Conservation (phyloP, 2,888 invertebrate genomes). For the Arctia plantaginis region DNA sequence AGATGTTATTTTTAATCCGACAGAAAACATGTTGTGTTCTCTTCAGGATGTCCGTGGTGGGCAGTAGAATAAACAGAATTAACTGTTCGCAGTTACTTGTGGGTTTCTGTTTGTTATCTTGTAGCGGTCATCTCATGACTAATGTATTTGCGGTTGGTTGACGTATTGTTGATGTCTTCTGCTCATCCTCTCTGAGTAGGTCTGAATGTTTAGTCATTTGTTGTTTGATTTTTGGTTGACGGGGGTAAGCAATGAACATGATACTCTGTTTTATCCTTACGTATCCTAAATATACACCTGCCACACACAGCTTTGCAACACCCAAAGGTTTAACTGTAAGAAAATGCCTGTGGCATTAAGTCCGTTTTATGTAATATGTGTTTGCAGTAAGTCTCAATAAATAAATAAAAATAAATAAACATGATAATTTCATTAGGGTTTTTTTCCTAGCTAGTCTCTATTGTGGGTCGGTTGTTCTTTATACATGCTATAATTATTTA, state of each 20-base stretch:
- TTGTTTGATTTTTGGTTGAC: slow-evolving; percentile 6
- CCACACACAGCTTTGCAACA: no score
- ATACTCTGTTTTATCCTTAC: no score
- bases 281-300: no score
- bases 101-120: slow-evolving; percentile 14
- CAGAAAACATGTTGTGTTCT: slow-evolving; percentile 3
- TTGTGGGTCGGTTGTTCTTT: not conserved
- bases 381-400: no score
- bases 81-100: slow-evolving; percentile 7
- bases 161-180: slow-evolving; percentile 18
- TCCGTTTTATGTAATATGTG: no score
- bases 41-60: not conserved
- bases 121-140: slow-evolving; percentile 13
- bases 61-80: slow-evolving; percentile 13
- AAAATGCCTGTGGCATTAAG: no score
- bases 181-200: slow-evolving; percentile 7
- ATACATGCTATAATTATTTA: no score
- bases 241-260: not conserved
- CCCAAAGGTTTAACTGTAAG: no score
- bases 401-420: no score
- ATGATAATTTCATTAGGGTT: no score
- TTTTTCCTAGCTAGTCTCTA: not conserved
- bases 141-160: slow-evolving; percentile 19
- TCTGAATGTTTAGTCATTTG: slow-evolving; percentile 7
- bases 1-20: not conserved